Conservation (phyloP, 2,797 vertebrate species). For the Diglossa cyanea region DNA sequence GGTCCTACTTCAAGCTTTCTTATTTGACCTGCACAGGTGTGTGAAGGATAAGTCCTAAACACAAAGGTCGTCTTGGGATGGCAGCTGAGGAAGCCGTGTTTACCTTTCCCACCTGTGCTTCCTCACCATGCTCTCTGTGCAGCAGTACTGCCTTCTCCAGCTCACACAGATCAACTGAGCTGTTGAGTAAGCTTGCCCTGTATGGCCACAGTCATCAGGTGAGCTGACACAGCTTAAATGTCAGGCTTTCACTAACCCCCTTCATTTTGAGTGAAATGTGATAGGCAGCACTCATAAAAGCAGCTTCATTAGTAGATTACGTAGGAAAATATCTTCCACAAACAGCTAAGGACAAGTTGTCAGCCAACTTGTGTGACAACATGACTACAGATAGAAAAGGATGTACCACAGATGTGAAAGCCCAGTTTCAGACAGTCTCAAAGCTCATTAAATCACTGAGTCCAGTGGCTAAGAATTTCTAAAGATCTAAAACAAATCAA, state of each 20-base stretch:
- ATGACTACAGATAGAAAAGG: not conserved
- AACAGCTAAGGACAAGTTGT: not conserved
- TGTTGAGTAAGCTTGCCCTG: not conserved
- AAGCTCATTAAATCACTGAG: not conserved
- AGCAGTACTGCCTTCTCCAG: not conserved
- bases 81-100: not conserved
- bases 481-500: not conserved
- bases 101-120: not conserved
- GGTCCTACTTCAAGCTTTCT: not conserved
- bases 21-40: not conserved
- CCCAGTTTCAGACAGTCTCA: not conserved
- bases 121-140: not conserved
- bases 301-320: not conserved
- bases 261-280: not conserved
- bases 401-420: not conserved
- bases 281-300: not conserved
- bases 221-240: not conserved
- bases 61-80: not conserved
- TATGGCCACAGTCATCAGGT: not conserved
- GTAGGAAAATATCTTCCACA: not conserved
- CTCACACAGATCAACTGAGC: not conserved
- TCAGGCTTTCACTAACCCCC: not conserved
- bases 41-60: not conserved
- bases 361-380: not conserved
- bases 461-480: not conserved